phyloP scores from a whole-genome alignment of 1,140 invertebrate genomes.

The Brachionus angularis region DNA sequence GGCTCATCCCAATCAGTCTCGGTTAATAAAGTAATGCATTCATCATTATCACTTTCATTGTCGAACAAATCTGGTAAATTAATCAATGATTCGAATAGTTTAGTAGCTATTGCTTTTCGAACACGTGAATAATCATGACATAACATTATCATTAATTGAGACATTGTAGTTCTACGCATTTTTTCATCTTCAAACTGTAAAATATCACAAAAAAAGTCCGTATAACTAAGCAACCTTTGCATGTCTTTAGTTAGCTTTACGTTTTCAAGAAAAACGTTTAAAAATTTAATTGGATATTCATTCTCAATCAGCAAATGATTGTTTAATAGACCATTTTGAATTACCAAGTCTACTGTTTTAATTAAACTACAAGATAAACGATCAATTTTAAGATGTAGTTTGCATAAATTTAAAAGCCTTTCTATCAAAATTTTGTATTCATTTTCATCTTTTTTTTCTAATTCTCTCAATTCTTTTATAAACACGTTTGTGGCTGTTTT shows the following conservation, averaged over 20 bases:
- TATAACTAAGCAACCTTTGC: slow-evolving; percentile 14
- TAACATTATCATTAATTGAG: slow-evolving; percentile 11
- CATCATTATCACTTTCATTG: slow-evolving; percentile 5
- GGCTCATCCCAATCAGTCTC: slow-evolving; percentile 42
- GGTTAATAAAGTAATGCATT: slow-evolving; percentile 16
- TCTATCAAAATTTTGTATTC: background rate
- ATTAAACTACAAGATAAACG: slow-evolving; percentile 17
- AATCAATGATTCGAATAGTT: slow-evolving; percentile 34
- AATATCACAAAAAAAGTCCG: slow-evolving; percentile 39
- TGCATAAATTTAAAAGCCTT: background rate
- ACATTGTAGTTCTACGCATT: slow-evolving; percentile 1
- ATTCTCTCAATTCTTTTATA: slow-evolving; percentile 10
- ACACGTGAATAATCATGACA: slow-evolving; percentile 32
- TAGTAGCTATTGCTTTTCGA: slow-evolving; percentile 10
- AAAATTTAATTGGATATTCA: slow-evolving; percentile 18
- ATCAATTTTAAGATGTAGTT: background rate
- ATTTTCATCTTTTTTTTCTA: background rate
- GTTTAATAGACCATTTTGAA: slow-evolving; percentile 31
- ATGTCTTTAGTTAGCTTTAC: slow-evolving; percentile 20
- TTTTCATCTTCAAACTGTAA: slow-evolving; percentile 35
- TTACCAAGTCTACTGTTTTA: slow-evolving; percentile 32
- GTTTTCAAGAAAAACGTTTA: slow-evolving; percentile 13
- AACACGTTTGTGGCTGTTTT: slow-evolving; percentile 15
- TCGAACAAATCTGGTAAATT: slow-evolving; percentile 24
- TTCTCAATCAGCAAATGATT: background rate